Base-by-base conservation (phyloP, 2,888 invertebrate genomes). In the Melipona bicolor region DNA sequence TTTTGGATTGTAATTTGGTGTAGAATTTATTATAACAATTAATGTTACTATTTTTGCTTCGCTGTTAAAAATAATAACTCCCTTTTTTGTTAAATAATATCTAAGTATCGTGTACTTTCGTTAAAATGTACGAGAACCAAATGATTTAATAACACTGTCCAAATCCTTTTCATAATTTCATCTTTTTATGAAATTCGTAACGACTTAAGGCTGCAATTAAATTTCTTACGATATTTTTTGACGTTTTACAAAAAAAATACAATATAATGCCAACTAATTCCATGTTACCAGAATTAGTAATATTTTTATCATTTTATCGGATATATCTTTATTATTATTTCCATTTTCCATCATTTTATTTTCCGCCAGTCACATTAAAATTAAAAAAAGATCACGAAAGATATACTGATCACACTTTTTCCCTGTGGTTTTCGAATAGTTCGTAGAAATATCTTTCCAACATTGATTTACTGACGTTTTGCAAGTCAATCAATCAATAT, bases 401-500 rank as follows among this genome's bases (percentile, higher is more conserved):
- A 59, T 24, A 59, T 59, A 24, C 24, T 24, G 9, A n/a, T 24
- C 24, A 3, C 0, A 3, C 27, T 27, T 54, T 54, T 52, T 5
- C 15, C 3, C n/a, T 59, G 15, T 4, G n/a, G 2, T n/a, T 15
- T 59, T n/a, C n/a, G 9, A 27, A 27, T 15, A 19, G 3, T 3
- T 52, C 6, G 21, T 11, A 6, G 5, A 1, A 13, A 21, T 27
- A 64, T 52, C 6, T 4, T 17, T 32, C 43, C 43, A 61, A 65
- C 2, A 3, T 17, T 32, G 32, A 4, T 65, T n/a, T 17, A 2
- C 74, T 43, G 27, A 27, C 21, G 4, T 27, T 67, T 5, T 9
- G 27, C 1, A 11, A 56, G 43, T 75, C 27, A 67, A 59, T 75
- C 19, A 43, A 67, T 75, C 54, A 27, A 74, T 64, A 15, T 27